These are phyloP conservation scores for Dipodomys merriami DNA, from an alignment of 2,113 vertebrate genomes.

Conservation along the genomic window DNA sequence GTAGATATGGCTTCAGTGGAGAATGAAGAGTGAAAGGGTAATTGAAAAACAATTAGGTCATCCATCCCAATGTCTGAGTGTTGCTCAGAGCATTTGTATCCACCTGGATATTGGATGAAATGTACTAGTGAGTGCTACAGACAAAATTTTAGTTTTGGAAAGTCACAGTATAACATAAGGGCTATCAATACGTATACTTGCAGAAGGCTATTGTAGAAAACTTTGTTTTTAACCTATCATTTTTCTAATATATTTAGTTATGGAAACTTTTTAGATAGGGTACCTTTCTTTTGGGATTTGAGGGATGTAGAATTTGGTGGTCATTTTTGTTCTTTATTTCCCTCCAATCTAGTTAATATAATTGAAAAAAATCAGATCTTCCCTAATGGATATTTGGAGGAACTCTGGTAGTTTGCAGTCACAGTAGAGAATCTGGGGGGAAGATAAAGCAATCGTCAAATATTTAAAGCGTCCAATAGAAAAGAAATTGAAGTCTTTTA, in stretches of 20 bases:
- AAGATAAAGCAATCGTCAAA: background rate
- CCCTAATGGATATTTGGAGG: background rate
- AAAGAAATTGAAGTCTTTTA: conserved; percentile 39
- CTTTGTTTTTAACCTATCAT: background rate
- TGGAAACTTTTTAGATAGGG: background rate
- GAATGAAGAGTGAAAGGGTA: conserved; percentile 14
- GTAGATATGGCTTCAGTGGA: conserved; percentile 25
- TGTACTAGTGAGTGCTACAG: conserved; percentile 16
- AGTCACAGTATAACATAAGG: background rate
- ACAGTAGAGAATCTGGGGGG: conserved; percentile 15
- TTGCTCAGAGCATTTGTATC: background rate
- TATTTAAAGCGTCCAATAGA: conserved; percentile 29
- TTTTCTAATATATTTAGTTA: conserved; percentile 46
- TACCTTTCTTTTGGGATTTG: conserved; percentile 27
- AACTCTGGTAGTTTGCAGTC: conserved; percentile 12
- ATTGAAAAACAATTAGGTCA: conserved; percentile 14
- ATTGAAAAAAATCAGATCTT: conserved; percentile 48
- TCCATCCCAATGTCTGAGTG: background rate
- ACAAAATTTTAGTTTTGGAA: background rate
- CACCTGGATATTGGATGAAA: background rate
- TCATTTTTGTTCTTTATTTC: conserved; percentile 28
- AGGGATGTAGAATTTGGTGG: conserved; percentile 43
- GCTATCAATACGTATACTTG: background rate
- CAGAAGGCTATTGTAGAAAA: background rate
- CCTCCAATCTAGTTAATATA: conserved; percentile 42